A percentile compares a stretch with the other conserved stretches of the same genome.
These are phyloP conservation scores for Ips nitidus DNA, from an alignment of 1,140 invertebrate species.

Conservation along the genomic window DNA sequence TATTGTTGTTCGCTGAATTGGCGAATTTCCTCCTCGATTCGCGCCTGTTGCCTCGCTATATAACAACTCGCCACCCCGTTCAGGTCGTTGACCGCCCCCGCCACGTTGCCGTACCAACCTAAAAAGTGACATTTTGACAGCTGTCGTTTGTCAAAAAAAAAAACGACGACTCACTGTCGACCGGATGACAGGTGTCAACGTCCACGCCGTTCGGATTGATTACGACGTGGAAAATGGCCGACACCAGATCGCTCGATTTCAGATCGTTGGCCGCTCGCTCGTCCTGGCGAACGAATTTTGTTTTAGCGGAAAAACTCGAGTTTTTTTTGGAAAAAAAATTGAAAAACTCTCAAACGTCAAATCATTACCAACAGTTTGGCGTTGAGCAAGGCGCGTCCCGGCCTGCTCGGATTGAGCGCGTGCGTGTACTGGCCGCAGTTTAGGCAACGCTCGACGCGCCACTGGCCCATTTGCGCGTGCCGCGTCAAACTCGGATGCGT, in stretches of 20 bases:
- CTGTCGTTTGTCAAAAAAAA: slow-evolving; percentile 5
- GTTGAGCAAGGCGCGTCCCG: slow-evolving; percentile 56
- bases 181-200: slow-evolving; percentile 24
- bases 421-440: slow-evolving; percentile 50
- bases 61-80: slow-evolving; percentile 56
- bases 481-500: slow-evolving; percentile 55
- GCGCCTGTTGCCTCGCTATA: slow-evolving; percentile 53
- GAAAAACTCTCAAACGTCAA: not conserved
- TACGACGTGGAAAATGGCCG: slow-evolving; percentile 43
- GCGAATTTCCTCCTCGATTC: slow-evolving; percentile 57
- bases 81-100: slow-evolving; percentile 53
- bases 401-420: slow-evolving; percentile 57
- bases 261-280: slow-evolving; percentile 36
- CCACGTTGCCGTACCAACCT: slow-evolving; percentile 42
- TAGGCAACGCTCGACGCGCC: slow-evolving; percentile 56
- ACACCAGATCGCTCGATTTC: slow-evolving; percentile 36
- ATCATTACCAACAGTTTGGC: slow-evolving; percentile 54
- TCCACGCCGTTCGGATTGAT: slow-evolving; percentile 37
- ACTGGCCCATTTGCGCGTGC: slow-evolving; percentile 53
- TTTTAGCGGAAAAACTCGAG: not conserved
- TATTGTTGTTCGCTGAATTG: slow-evolving; percentile 57
- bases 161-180: slow-evolving; percentile 37
- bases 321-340: not conserved
- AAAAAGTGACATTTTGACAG: not conserved
- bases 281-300: slow-evolving; percentile 30